Base-by-base conservation (phyloP, 2,113 vertebrate genomes). In the Lagenorhynchus albirostris region DNA sequence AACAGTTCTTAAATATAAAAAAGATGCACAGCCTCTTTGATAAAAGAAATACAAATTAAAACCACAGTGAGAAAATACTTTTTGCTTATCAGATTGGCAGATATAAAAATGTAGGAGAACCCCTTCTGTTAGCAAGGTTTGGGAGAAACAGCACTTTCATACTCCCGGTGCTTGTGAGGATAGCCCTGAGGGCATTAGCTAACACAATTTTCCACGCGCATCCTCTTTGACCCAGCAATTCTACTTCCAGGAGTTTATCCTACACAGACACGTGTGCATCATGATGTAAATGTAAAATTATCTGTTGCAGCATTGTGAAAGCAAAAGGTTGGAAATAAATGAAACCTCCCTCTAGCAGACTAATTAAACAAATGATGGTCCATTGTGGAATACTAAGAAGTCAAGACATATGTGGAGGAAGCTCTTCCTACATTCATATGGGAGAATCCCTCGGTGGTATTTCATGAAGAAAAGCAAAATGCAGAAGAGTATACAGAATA, bases 41-140 rank as follows among this genome's bases (percentile, higher is more conserved):
- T 84, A 53, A 93, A 88, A 94, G n/a, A 70, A 83, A 93, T 31
- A 73, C 67, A 83, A 81, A 67, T 73, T 63, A 93, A 94, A 90
- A 77, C 14, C 50, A 95, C 7, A 81, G 31, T 21, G 38, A 82
- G 60, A 58, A 92, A 89, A 89, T 33, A 86, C 6, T 63, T 91
- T 44, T 90, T 18, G n/a, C 9, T 81, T 6, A 65, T 5, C 33
- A 71, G 68, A 47, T 10, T 33, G 55, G 86, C 82, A 90, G 87
- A 94, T 53, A 77, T 29, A 7, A 60, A 50, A 36, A 85, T 76
- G 63, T 1, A 47, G 53, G 47, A 41, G 58, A 60, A 25, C 4
- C 29, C 13, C 14, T 71, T 15, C 31, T 29, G 41, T 12, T 44
- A 31, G 3, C 55, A 67, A 65, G 62, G 15, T n/a, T 13, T 62